Evolutionary conservation across 1,140 invertebrate genomes (phyloP), one percentile per base, ranked within the genome.

Genomic region (Panagrolaimus sp.): DNA sequence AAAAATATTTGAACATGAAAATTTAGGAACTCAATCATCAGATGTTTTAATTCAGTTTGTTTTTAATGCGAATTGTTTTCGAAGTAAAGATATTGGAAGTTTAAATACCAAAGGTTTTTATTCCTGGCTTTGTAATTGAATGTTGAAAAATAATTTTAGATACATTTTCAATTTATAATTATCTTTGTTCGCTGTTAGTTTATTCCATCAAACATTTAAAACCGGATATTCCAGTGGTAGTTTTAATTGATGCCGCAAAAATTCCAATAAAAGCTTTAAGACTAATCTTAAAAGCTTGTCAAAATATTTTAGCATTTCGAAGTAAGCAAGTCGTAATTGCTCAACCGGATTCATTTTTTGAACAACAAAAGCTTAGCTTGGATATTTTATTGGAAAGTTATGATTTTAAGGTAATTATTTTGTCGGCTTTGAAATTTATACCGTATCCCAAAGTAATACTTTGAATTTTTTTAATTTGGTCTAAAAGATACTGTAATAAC

Each of bases 261-360:
- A 62, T 74, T 14, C 71, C 76, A 11, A 25, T 78, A 7, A 75
- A 78, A 66, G 72, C 67, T 20, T 43, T 75, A 23, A 43, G 76
- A 38, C 13, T 75, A 8, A 53, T 75, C 46, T 48, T 75, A 9
- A 61, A 76, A 46, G 74, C 74, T 1, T 75, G 74, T 27, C 74
- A 75, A 65, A 75, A 71, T 68, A 76, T 76, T 5, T 65, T 75
- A 57, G 74, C 74, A 23, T 75, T 76, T 47, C 72, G 79, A 27
- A 75, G 77, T 51, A 65, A 65, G 23, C 74, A 75, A 43, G 71
- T 62, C 20, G 53, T 75, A 13, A 65, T 75, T 9, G 14, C 79
- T 9, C 77, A 74, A 47, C 72, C 63, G n/a, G 74, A 75, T 14
- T 16, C 25, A 9, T 46, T 73, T 61, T 31, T 75, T 20, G 75